A percentile compares a stretch with the other conserved stretches of the same genome.
These are phyloP conservation scores for Turritopsis dohrnii DNA, from an alignment of 30 jellyfish, hydroid and myxozoan species.

Conservation along the genomic window DNA sequence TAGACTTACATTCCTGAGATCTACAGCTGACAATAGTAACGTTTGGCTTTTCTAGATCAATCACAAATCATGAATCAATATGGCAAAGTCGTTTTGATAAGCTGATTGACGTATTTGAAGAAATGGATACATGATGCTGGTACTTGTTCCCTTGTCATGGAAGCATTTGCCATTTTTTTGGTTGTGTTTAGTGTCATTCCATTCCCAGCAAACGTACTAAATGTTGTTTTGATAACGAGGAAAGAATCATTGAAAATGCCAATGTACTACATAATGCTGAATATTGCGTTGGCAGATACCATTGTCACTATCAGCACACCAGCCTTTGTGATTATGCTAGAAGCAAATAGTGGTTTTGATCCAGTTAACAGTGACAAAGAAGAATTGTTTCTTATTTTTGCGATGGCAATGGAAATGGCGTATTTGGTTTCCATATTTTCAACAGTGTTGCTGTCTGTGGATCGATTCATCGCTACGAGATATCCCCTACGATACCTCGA, in stretches of 20 bases:
- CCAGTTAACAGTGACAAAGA: not conserved
- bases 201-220: slow-evolving; percentile 25
- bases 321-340: not conserved
- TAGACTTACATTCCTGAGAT: not conserved
- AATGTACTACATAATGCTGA: not conserved
- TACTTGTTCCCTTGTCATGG: not conserved
- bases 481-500: not conserved
- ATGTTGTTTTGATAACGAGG: not conserved
- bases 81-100: not conserved
- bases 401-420: not conserved
- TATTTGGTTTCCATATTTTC: not conserved
- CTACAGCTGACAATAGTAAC: too few species aligned
- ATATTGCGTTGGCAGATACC: not conserved
- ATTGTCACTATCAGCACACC: not conserved
- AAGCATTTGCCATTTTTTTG: not conserved
- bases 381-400: not conserved
- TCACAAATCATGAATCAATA: not conserved
- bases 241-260: not conserved
- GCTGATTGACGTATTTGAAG: not conserved
- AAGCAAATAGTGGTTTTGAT: not conserved
- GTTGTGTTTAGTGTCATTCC: slow-evolving; percentile 27
- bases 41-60: not conserved
- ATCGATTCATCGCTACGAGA: not conserved
- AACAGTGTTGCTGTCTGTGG: not conserved
- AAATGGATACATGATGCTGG: not conserved